Conservation (phyloP, 2,797 vertebrate genomes). For the Pipistrellus pygmaeus region DNA sequence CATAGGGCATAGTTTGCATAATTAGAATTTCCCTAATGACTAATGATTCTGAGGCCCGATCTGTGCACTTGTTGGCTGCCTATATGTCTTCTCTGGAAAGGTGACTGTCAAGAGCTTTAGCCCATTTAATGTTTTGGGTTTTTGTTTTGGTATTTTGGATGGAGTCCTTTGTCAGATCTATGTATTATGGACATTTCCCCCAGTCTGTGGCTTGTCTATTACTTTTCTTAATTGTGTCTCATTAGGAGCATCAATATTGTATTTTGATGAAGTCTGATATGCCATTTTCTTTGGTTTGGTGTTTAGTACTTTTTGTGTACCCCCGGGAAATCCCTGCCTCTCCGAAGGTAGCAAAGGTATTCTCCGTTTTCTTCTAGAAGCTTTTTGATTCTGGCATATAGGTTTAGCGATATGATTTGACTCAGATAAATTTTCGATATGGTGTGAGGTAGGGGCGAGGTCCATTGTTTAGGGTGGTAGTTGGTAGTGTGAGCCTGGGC, state of each 20-base stretch:
- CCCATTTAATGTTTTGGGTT: not conserved
- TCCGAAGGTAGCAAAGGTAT: not conserved
- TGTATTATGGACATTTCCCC: not conserved
- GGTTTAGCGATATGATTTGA: accelerated
- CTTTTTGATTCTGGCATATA: not conserved
- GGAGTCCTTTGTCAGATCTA: not conserved
- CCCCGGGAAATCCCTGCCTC: not conserved
- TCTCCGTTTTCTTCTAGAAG: not conserved
- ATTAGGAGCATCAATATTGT: not conserved
- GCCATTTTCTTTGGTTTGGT: not conserved
- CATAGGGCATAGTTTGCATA: not conserved
- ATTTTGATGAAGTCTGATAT: not conserved
- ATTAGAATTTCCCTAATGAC: not conserved
- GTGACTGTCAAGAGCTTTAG: not conserved
- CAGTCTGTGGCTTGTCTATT: not conserved
- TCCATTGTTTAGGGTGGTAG: not conserved
- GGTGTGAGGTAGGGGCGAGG: not conserved
- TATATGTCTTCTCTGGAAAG: not conserved
- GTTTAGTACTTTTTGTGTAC: not conserved
- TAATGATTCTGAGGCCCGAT: accelerated
- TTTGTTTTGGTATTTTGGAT: not conserved
- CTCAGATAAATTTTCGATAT: not conserved
- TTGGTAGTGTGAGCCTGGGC: not conserved
- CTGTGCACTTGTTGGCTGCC: not conserved
- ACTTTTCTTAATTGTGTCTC: not conserved